These are phyloP conservation scores for Pantelozetes paolii DNA, from an alignment of 2,888 invertebrate genomes.

Conservation along the genomic window DNA sequence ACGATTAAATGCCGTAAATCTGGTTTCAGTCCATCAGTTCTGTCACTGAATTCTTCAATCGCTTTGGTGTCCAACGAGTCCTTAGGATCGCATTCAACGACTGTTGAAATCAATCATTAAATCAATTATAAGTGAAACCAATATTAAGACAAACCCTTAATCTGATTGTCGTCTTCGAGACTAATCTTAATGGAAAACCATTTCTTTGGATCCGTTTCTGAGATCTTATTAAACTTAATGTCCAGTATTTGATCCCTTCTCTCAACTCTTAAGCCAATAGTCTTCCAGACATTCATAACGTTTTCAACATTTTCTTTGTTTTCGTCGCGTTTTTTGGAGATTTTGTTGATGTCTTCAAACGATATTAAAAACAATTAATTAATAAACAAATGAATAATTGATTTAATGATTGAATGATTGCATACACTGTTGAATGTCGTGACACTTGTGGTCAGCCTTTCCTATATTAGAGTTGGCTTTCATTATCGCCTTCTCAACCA, in stretches of 20 bases:
- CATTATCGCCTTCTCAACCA: conserved; percentile 1
- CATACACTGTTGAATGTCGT: not conserved
- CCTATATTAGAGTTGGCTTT: not conserved
- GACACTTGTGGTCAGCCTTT: not conserved
- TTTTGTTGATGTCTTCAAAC: not conserved
- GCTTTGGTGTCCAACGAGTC: not conserved
- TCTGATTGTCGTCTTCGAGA: not conserved
- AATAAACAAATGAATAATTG: not conserved
- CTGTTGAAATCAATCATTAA: not conserved
- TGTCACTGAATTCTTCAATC: not conserved
- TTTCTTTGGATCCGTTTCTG: conserved; percentile 25
- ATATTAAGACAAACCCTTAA: not conserved
- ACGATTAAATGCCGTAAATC: conserved; percentile 27
- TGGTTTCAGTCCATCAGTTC: not conserved
- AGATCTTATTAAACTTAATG: conserved; percentile 25
- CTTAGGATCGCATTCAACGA: not conserved
- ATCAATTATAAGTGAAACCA: not conserved
- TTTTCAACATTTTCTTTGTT: conserved; percentile 28
- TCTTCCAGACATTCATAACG: conserved; percentile 29
- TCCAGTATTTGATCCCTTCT: not conserved
- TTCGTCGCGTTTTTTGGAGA: not conserved
- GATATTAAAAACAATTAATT: not conserved
- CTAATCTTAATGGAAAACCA: conserved; percentile 1
- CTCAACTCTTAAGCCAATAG: conserved; percentile 9
- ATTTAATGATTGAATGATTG: not conserved